Evolutionary conservation across 30 jellyfish, hydroid and myxozoan genomes (phyloP), one percentile per base, ranked within the genome.

Genomic region (Calvadosia cruxmelitensis): DNA sequence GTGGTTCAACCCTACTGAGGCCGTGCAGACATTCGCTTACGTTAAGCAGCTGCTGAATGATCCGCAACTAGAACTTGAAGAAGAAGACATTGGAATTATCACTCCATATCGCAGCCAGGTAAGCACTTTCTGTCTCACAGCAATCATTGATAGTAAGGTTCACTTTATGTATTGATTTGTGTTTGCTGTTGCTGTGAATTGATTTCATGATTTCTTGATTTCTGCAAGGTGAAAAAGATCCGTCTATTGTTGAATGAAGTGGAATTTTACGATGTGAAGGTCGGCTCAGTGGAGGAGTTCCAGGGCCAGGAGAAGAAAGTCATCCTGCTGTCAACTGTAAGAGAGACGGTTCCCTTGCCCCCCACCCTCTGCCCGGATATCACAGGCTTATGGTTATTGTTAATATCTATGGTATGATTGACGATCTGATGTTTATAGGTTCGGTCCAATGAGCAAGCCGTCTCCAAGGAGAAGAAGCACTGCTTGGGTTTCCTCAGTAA

Each of bases 201-300:
- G n/a, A 42, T 42, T 5, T 5, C 57, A 42, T 42, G 20, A 42
- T 5, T 5, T 20, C 27, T 3, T 1, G 48, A 10, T 1, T 27
- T 53, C 33, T 52, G 50, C 0, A 27, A 86, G 96, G 96, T 87
- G 3, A 93, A 87, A 36, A 87, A 87, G 71, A 87, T 87, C 42
- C 78, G 97, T 2, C 49, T 87, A 50, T 76, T 87, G 1, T 62
- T 87, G 1, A 93, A 87, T 31, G 72, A 79, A 1, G 86, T 87
- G 34, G 74, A 76, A 24, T 49, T 87, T 42, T 31, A 53, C 24
- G 92, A 68, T n/a, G 78, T 87, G 0, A 87, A 87, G 69, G 97
- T 87, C 62, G 97, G 94, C 10, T 87, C 97, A 0, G 97, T 87
- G 2, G 97, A 87, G 63, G 97, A 87, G 69, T 87, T 87, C 50